A percentile compares a stretch with the other conserved stretches of the same genome.
Conservation (phyloP, 2,113 vertebrate genomes). For the Anolis carolinensis region DNA sequence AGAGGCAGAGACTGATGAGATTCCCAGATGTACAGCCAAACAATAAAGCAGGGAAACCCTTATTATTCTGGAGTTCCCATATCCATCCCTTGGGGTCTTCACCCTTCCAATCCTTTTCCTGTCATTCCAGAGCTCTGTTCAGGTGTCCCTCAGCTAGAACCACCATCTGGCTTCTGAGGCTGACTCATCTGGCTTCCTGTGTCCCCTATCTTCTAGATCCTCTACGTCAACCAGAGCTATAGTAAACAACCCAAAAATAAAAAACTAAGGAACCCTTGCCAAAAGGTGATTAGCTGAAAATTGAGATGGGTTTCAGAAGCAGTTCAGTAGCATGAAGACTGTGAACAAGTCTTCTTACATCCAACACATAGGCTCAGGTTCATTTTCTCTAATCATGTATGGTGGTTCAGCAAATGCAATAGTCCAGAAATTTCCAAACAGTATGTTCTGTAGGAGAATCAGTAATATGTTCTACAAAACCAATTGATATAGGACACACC, state of each 20-base stretch:
- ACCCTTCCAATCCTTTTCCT: conserved; percentile 59
- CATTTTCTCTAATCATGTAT: neutral
- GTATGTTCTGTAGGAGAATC: neutral
- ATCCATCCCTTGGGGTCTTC: conserved; percentile 39
- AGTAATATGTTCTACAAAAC: neutral
- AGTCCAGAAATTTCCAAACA: neutral
- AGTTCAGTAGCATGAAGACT: too few species aligned
- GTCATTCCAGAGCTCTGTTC: conserved; percentile 39
- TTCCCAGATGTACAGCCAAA: conserved; percentile 60
- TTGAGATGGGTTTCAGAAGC: neutral
- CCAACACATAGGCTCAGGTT: neutral
- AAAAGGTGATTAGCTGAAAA: neutral
- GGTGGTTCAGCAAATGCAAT: neutral
- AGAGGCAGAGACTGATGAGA: conserved; percentile 50
- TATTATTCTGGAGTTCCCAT: conserved; percentile 41
- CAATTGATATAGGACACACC: neutral
- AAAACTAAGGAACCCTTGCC: conserved; percentile 11
- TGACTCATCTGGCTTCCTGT: conserved; percentile 63
- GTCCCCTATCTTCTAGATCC: conserved; percentile 32
- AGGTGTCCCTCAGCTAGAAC: conserved; percentile 60
- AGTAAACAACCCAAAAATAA: conserved; percentile 52
- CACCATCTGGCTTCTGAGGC: conserved; percentile 62
- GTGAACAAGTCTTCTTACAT: neutral
- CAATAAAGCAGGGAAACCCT: conserved; percentile 70
- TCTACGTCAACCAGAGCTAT: conserved; percentile 46